Evolutionary conservation across 2,888 invertebrate genomes (phyloP).

Genomic region (Orthosia gothica): DNA sequence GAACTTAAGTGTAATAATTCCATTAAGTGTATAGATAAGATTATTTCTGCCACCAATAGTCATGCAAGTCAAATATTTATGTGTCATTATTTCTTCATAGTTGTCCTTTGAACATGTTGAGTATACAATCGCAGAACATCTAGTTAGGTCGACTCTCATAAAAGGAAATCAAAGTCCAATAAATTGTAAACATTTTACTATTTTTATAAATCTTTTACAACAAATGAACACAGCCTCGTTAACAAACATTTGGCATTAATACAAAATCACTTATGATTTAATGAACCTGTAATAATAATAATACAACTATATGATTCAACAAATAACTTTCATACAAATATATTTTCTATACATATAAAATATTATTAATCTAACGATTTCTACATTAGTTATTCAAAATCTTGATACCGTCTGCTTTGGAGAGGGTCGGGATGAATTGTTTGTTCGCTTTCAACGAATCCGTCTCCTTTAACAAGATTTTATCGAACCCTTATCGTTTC

Average conservation of each 20-base stretch:
- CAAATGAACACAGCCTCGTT: conserved; percentile 76
- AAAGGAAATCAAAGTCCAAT: conserved; percentile 72
- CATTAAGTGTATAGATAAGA: conserved; percentile 20
- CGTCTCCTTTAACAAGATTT: conserved; percentile 86
- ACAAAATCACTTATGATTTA: conserved; percentile 69
- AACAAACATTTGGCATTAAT: conserved; percentile 74
- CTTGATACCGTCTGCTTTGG: conserved; percentile 73
- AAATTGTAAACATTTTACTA: conserved; percentile 74
- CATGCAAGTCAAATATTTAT: conserved; percentile 41
- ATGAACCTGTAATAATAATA: conserved; percentile 66
- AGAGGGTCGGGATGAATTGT: conserved; percentile 56
- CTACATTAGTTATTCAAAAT: conserved; percentile 69
- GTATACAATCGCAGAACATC: not conserved
- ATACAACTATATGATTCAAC: conserved; percentile 68
- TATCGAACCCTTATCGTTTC: conserved; percentile 89
- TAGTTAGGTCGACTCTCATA: conserved; percentile 42
- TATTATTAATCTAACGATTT: conserved; percentile 59
- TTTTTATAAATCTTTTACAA: conserved; percentile 75
- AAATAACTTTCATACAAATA: conserved; percentile 69
- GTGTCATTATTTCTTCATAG: conserved; percentile 10
- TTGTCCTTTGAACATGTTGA: conserved; percentile 9
- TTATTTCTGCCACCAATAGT: conserved; percentile 39
- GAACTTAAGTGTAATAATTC: conserved; percentile 10
- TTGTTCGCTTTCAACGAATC: conserved; percentile 69
- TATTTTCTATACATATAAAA: conserved; percentile 65